Base-by-base conservation (phyloP, 2,113 vertebrate species). In the Poicephalus meyeri region DNA sequence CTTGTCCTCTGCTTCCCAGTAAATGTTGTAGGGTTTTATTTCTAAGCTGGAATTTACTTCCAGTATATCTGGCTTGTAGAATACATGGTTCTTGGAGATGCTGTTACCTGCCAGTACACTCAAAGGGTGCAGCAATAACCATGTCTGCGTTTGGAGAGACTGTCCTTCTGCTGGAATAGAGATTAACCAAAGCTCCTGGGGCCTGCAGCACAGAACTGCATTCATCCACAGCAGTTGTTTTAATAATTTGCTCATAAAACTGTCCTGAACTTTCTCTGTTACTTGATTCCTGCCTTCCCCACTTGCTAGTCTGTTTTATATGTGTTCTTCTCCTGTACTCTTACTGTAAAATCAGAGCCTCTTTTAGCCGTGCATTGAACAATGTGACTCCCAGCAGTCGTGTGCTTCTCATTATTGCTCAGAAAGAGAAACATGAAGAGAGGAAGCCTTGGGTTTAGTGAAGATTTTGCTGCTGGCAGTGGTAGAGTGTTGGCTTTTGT, bases 171-270 rank as follows among this genome's bases (percentile, higher is more conserved):
- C 95, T 93, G 93, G 93, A 86, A 89, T 93, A 95, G 56, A 86
- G 33, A 93, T 94, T 52, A 96, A 39, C 35, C 83, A 52, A 50
- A 80, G 80, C 80, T 88, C 42, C 28, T 61, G 93, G 84, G 87
- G 79, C 46, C 84, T 7, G 31, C 56, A 61, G 35, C 8, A 39
- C 80, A 82, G 60, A 91, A 82, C 55, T 18, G 13, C 80, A 46
- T 82, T 61, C 77, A 89, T 41, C 58, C 66, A 41, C 68, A 29
- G 80, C 58, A 63, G 47, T 86, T 63, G 68, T 20, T 91, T 79
- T 68, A 63, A 86, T 83, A 71, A 91, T 74, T 87, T 71, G 37
- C 91, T 83, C 91, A 39, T 91, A 91, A 95, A 95, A 76, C 88
- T 89, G 85, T 93, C 93, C 82, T 77, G 78, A 96, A 55, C 77